phyloP scores from a whole-genome alignment of 2,888 invertebrate genomes.

The Orgyia antiqua region DNA sequence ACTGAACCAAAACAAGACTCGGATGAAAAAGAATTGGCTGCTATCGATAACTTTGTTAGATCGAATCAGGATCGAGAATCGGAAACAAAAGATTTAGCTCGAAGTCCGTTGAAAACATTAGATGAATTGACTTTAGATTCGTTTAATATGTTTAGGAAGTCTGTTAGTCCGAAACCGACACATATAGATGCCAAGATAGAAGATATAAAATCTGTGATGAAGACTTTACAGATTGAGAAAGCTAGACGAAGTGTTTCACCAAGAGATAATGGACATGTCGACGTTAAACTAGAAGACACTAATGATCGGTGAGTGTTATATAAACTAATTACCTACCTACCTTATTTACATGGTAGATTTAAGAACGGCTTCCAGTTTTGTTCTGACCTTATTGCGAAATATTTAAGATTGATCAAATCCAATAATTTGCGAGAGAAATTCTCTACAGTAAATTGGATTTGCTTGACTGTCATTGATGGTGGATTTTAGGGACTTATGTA shows the following conservation, averaged over 20 bases:
- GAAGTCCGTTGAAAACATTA: conserved; percentile 59
- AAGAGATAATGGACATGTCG: conserved; percentile 63
- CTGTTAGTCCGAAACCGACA: conserved; percentile 65
- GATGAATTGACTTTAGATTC: conserved; percentile 63
- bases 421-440: too few species aligned
- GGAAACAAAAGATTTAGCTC: conserved; percentile 43
- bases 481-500: too few species aligned
- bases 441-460: too few species aligned
- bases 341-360: too few species aligned
- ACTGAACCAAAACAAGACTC: conserved; percentile 53
- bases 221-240: conserved; percentile 59
- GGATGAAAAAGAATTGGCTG: conserved; percentile 55
- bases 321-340: too few species aligned
- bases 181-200: conserved; percentile 67
- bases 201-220: conserved; percentile 69
- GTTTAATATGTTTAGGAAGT: conserved; percentile 62
- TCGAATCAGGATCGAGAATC: conserved; percentile 42
- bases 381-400: too few species aligned
- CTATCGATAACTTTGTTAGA: conserved; percentile 48
- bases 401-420: too few species aligned
- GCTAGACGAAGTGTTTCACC: conserved; percentile 60
- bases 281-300: conserved; percentile 55
- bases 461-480: too few species aligned
- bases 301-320: conserved; percentile 72
- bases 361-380: too few species aligned